Conservation (phyloP, 2,797 vertebrate species). For the Eulemur coronatus region DNA sequence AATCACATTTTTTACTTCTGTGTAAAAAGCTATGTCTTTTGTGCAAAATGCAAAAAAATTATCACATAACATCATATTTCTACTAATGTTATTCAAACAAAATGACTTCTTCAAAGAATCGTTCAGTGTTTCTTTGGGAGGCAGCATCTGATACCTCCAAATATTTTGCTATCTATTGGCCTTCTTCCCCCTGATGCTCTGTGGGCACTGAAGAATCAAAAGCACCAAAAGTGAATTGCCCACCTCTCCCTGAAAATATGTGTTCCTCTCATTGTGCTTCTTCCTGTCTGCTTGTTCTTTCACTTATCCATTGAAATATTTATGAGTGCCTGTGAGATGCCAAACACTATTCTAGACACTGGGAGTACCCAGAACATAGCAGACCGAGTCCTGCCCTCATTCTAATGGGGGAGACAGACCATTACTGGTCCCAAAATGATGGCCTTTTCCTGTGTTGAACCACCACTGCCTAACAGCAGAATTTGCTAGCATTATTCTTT, state of each 20-base stretch:
- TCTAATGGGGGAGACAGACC: background rate
- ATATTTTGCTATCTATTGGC: background rate
- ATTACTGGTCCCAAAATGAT: background rate
- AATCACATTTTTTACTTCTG: background rate
- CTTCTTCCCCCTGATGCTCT: background rate
- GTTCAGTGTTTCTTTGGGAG: background rate
- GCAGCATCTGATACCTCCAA: background rate
- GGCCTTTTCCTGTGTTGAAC: background rate
- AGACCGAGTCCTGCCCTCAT: background rate
- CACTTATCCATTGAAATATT: background rate
- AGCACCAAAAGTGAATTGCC: background rate
- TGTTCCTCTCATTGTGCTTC: background rate
- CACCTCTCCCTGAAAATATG: background rate
- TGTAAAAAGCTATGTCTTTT: constrained; percentile 38
- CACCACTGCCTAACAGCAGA: background rate
- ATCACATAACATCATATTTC: background rate
- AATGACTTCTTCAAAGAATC: background rate
- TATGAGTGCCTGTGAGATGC: background rate
- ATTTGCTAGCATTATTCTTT: background rate
- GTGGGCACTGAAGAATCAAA: background rate
- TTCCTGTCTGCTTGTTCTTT: background rate
- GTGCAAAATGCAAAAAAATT: background rate
- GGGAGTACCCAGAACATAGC: background rate
- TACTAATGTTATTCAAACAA: background rate
- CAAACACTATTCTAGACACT: background rate